Base-by-base conservation (phyloP, 2,797 vertebrate species). In the Fistularia commersonii region DNA sequence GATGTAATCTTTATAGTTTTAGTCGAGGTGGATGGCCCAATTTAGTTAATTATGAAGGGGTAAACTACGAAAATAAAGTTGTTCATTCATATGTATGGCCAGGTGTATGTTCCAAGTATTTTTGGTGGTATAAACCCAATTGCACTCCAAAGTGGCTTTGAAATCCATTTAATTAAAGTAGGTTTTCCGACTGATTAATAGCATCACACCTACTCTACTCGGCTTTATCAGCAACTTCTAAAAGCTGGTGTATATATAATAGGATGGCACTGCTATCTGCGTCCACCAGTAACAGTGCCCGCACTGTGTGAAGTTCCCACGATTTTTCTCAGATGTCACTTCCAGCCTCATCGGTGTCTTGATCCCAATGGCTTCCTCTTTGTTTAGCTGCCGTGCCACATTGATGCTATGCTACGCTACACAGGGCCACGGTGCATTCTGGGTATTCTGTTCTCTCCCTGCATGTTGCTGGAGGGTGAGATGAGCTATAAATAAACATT, bases 401-500 rank as follows among this genome's bases (percentile, higher is more conserved):
- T 67, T 71, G 66, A 55, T 56, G 36, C 61, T 59, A 53, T 63
- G 65, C 64, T 69, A 57, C 8, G 12, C 64, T 69, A 57, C 8
- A n/a, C 52, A 56, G 48, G 39, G 47, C 52, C 58, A 31, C 51
- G 41, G 60, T 74, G 80, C 78, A 85, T 84, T 83, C 65, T 88
- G 82, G 82, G 72, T 77, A 58, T 56, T 77, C 61, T 13, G 23
- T 31, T 35, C 45, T 45, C 15, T 49, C 42, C 46, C 34, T 76
- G 54, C 64, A 64, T 46, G 58, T 64, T 74, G 84, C 86, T 84
- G n/a, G 52, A 71, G 84, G 86, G 59, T 54, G 50, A 75, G 66
- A 61, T 41, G 61, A 38, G 64, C 80, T 89, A 89, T 83, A 87
- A 87, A 88, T 90, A 88, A 63, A 66, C 68, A 0, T 49, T 35